Evolutionary conservation across 1,140 invertebrate species (phyloP), one percentile per base, ranked within the genome.

Genomic region (Drosophila nannoptera): DNA sequence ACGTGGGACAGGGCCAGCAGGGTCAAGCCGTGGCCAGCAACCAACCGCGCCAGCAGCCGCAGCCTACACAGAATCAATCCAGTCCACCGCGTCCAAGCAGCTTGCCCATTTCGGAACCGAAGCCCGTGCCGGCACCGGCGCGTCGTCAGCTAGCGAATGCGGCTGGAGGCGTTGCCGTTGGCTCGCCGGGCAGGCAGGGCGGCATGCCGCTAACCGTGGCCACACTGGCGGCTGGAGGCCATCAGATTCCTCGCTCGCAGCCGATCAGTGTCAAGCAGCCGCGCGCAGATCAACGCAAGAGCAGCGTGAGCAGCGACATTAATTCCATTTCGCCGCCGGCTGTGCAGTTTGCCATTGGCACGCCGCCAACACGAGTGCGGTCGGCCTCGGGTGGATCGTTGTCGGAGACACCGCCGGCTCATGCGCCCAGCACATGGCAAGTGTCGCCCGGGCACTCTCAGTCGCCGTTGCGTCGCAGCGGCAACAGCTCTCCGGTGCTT

Each of bases 261-360:
- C 95, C 95, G 1, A 96, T 96, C 60, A 94, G 92, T 75, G 94
- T 96, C 91, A 89, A 89, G 52, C 94, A 93, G 80, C 81, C 81
- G 12, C 92, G 94, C 49, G 92, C 90, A 40, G 93, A 94, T 84
- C 92, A 93, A 73, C 90, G 92, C 60, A 91, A 91, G 84, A 92
- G 90, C 88, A 92, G 92, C 87, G 92, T 91, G 11, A 91, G 90
- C 82, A 93, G 89, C 90, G 94, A 96, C 90, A 95, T 97, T 64
- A 95, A 94, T 69, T 97, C 96, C 2, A 92, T 98, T 40, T 97
- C 96, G 53, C 96, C 97, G 65, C 96, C 97, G 52, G 93, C 95
- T 76, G 96, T 95, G 50, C 96, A 97, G 86, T 97, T 97, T 90
- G 94, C 94, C 46, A 95, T 97, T 90, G 96, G 96, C n/a, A 96